phyloP scores from a whole-genome alignment of 2,797 vertebrate genomes.

The Mycteria americana region DNA sequence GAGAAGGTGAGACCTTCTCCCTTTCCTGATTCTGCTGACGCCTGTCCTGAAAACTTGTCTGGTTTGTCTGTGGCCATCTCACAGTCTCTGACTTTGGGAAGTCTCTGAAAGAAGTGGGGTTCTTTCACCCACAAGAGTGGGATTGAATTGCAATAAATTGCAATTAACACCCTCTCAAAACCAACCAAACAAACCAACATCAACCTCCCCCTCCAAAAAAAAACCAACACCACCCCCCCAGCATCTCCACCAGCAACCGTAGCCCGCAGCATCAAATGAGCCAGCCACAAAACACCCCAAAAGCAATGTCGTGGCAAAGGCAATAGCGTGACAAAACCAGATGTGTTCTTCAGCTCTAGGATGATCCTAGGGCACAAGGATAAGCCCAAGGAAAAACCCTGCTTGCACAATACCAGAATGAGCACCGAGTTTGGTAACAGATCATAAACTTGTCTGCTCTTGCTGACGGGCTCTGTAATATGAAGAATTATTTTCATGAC shows the following conservation, averaged over 20 bases:
- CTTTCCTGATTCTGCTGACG: background rate
- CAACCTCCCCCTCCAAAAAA: rapidly evolving
- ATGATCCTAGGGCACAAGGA: background rate
- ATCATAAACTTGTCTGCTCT: background rate
- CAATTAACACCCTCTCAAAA: background rate
- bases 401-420: background rate
- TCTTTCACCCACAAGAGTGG: background rate
- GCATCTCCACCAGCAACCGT: background rate
- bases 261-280: background rate
- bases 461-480: background rate
- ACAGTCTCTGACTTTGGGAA: background rate
- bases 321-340: background rate
- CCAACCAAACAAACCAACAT: background rate
- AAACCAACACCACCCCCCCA: rapidly evolving
- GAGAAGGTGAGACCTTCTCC: background rate
- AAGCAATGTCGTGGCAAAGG: background rate
- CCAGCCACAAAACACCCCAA: background rate
- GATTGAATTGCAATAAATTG: background rate
- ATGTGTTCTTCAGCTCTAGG: background rate
- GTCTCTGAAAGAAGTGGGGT: background rate
- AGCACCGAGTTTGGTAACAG: background rate
- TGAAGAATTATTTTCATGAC: background rate
- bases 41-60: background rate
- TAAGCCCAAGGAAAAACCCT: background rate
- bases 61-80: background rate